Conservation (phyloP, 92 coral and sea anemone genomes). For the Muricea muricata region DNA sequence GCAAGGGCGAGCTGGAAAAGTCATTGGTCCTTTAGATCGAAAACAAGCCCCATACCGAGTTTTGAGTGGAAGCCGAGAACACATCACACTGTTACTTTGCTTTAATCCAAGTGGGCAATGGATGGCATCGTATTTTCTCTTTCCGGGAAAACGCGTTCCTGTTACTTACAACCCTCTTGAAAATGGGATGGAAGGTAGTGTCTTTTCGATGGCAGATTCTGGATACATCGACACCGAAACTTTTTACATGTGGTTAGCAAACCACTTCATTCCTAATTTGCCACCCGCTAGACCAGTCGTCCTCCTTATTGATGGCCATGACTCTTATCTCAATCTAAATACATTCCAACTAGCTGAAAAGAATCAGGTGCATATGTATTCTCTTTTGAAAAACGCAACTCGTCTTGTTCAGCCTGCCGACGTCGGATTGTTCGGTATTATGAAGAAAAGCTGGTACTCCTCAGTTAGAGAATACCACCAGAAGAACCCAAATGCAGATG, state of each 20-base stretch:
- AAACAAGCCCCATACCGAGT: constrained; percentile 65
- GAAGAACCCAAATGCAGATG: constrained; percentile 55
- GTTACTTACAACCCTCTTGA: constrained; percentile 59
- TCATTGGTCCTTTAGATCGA: constrained; percentile 51
- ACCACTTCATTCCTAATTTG: constrained; percentile 61
- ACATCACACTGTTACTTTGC: constrained; percentile 57
- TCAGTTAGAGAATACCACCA: constrained; percentile 42
- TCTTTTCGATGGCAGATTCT: constrained; percentile 54
- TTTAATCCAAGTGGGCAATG: constrained; percentile 66
- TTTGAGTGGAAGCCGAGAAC: constrained; percentile 51
- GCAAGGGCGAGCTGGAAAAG: constrained; percentile 61
- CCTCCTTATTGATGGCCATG: constrained; percentile 43
- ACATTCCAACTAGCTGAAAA: constrained; percentile 47
- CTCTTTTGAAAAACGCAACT: constrained; percentile 64
- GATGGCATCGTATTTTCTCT: constrained; percentile 62
- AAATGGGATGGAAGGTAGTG: constrained; percentile 61
- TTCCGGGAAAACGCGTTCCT: constrained; percentile 55
- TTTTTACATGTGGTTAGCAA: constrained; percentile 70
- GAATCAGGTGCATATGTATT: constrained; percentile 42
- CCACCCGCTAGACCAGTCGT: constrained; percentile 63
- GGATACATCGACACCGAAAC: constrained; percentile 61
- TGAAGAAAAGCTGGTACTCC: constrained; percentile 66
- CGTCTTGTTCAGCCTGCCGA: constrained; percentile 66
- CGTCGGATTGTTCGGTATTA: constrained; percentile 59
- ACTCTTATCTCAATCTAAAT: not conserved